Conservation (phyloP, 1,140 invertebrate species). For the Telenomus remus region DNA sequence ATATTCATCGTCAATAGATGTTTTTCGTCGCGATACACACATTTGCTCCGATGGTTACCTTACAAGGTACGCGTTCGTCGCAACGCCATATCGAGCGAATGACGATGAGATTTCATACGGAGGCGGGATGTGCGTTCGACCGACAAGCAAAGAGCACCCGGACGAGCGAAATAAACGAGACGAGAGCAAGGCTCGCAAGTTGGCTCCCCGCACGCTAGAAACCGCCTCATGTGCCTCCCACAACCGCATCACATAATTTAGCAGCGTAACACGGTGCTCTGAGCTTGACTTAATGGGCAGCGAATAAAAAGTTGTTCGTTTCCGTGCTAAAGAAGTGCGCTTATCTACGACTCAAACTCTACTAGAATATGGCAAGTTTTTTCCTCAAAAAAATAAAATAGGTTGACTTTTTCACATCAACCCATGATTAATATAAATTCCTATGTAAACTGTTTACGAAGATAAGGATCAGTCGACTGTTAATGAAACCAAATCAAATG, state of each 20-base stretch:
- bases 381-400: too few species aligned
- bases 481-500: too few species aligned
- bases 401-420: too few species aligned
- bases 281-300: constrained; percentile 34
- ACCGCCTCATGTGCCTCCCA: constrained; percentile 35
- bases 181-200: background rate
- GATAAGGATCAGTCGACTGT: too few species aligned
- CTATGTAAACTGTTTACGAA: too few species aligned
- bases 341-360: constrained; percentile 27
- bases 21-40: constrained; percentile 32
- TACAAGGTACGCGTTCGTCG: constrained; percentile 28
- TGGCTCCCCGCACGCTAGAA: constrained; percentile 1
- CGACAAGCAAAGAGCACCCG: constrained; percentile 4
- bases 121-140: constrained; percentile 23
- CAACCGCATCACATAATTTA: constrained; percentile 46
- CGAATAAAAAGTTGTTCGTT: constrained; percentile 48
- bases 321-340: constrained; percentile 24
- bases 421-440: too few species aligned
- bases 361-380: constrained; percentile 21
- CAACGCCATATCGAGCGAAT: constrained; percentile 40
- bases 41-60: constrained; percentile 31
- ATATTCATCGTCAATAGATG: constrained; percentile 27
- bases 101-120: constrained; percentile 35
- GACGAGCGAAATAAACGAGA: constrained; percentile 20
- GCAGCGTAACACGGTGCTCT: constrained; percentile 26